A percentile compares a stretch with the other conserved stretches of the same genome.
phyloP scores from a whole-genome alignment of 2,113 vertebrate species.

The Sphaerodactylus townsendi region DNA sequence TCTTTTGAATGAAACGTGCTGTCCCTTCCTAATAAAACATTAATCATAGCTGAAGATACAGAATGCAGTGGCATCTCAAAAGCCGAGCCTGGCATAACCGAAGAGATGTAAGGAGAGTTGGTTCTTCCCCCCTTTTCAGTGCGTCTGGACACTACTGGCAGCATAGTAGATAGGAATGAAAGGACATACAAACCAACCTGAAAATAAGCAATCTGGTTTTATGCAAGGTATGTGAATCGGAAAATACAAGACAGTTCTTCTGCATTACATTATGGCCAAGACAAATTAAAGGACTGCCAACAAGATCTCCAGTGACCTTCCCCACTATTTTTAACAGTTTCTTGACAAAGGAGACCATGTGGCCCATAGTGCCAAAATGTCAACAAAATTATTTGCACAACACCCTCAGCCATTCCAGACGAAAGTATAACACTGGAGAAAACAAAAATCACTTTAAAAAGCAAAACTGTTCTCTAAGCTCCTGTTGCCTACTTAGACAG shows the following conservation, averaged over 20 bases:
- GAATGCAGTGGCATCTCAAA: not conserved
- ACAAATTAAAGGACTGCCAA: not conserved
- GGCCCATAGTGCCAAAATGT: not conserved
- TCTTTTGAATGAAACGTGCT: not conserved
- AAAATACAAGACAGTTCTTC: not conserved
- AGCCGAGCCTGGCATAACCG: not conserved
- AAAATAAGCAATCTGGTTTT: not conserved
- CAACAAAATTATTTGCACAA: not conserved
- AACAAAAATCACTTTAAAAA: not conserved
- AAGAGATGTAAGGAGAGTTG: not conserved
- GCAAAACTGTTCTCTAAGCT: not conserved
- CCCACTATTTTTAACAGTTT: not conserved
- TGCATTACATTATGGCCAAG: not conserved
- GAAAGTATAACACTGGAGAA: not conserved
- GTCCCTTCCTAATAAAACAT: not conserved
- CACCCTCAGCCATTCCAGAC: fast-evolving
- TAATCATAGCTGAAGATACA: not conserved
- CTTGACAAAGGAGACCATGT: not conserved
- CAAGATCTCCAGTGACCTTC: not conserved
- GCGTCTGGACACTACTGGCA: not conserved
- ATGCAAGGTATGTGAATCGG: not conserved
- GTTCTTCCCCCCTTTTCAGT: not conserved
- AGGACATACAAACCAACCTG: not conserved
- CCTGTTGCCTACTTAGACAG: not conserved
- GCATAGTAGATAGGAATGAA: too few species aligned